Percentiles rank a stretch among this genome's conserved stretches.
Evolutionary conservation across 1,140 invertebrate species (phyloP).

Genomic region (Ridgeia piscesae): DNA sequence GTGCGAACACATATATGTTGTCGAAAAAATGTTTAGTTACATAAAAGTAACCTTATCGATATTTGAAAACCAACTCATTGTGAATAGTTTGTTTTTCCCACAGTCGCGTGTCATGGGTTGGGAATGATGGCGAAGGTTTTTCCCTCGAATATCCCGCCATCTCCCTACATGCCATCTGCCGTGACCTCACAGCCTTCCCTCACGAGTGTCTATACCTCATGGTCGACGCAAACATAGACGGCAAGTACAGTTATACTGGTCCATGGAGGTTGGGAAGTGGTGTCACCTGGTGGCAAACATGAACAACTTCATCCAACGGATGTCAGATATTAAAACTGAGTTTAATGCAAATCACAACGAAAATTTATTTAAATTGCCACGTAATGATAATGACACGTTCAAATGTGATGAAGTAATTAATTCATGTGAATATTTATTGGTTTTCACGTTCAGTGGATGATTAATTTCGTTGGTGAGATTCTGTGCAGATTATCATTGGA

Average conservation of each 20-base stretch:
- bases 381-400: background rate
- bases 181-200: constrained; percentile 67
- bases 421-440: background rate
- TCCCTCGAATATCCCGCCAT: constrained; percentile 73
- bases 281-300: background rate
- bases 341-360: background rate
- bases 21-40: too few species aligned
- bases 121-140: constrained; percentile 66
- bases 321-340: too few species aligned
- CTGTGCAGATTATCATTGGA: too few species aligned
- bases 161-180: constrained; percentile 73
- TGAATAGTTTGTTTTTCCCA: constrained; percentile 30
- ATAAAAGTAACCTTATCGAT: too few species aligned
- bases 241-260: too few species aligned
- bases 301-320: too few species aligned
- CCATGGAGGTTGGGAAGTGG: too few species aligned
- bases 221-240: constrained; percentile 65
- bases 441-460: too few species aligned
- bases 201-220: constrained; percentile 73
- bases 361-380: background rate
- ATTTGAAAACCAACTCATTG: too few species aligned
- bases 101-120: constrained; percentile 70
- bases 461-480: too few species aligned
- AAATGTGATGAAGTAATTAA: background rate
- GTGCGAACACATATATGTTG: too few species aligned